These are phyloP conservation scores for Rhabdornis inornatus DNA, from an alignment of 2,113 vertebrate species.

Conservation along the genomic window DNA sequence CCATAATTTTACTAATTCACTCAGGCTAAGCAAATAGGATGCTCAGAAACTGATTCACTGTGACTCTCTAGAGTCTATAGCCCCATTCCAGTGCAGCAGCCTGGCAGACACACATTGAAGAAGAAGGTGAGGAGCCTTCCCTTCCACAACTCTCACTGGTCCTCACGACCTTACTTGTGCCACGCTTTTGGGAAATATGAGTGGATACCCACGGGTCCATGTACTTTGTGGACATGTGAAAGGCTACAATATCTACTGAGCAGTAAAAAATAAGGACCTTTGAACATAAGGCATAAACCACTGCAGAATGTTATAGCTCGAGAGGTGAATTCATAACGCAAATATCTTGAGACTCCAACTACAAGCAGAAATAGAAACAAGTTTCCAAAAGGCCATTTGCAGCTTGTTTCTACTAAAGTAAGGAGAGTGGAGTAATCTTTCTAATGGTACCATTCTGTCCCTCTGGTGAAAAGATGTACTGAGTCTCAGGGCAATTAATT, in stretches of 20 bases:
- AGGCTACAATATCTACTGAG: background rate
- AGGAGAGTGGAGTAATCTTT: background rate
- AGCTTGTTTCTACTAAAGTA: background rate
- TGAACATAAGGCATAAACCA: background rate
- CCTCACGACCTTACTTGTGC: background rate
- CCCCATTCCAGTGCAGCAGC: background rate
- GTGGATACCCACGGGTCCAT: rapidly evolving
- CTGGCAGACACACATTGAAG: rapidly evolving
- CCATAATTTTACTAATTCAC: background rate
- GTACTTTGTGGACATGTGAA: background rate
- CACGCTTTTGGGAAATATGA: background rate
- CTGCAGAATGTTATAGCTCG: background rate
- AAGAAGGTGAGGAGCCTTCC: rapidly evolving
- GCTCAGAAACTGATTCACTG: background rate
- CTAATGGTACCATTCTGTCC: background rate
- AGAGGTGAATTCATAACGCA: background rate
- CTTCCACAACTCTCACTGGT: background rate
- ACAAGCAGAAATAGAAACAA: background rate
- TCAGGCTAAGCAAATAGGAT: background rate
- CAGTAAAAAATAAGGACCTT: background rate
- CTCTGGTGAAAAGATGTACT: background rate
- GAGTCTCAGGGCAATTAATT: conserved; percentile 1
- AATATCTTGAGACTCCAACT: background rate
- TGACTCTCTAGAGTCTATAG: background rate
- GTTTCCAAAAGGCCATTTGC: background rate